These are phyloP conservation scores for Drosophila lacicola DNA, from an alignment of 2,888 invertebrate species.

Conservation along the genomic window DNA sequence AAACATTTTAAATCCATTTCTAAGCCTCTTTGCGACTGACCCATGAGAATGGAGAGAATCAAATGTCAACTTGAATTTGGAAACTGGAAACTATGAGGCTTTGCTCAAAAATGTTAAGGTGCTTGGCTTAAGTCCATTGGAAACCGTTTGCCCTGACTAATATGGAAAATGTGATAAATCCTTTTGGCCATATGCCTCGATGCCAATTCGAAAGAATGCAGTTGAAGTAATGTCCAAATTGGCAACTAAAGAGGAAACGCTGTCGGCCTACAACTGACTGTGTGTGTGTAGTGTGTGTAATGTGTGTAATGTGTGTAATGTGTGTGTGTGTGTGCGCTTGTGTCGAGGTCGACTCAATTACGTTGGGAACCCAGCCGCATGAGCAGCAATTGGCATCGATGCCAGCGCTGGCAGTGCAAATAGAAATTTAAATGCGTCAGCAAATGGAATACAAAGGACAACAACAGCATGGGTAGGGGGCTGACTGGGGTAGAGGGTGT, in stretches of 20 bases:
- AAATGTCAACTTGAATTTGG: too few relatives aligned
- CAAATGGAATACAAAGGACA: constrained; percentile 60
- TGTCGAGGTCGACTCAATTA: constrained; percentile 52
- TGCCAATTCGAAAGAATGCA: constrained; percentile 14
- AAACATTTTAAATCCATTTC: too few relatives aligned
- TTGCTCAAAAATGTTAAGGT: background rate
- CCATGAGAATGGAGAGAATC: too few relatives aligned
- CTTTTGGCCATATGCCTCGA: constrained; percentile 6
- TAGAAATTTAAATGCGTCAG: constrained; percentile 77
- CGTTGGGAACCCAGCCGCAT: constrained; percentile 36
- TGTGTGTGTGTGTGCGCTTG: constrained; percentile 15
- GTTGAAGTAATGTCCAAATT: constrained; percentile 36
- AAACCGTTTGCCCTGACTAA: background rate
- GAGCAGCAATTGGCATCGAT: constrained; percentile 57
- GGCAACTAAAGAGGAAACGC: constrained; percentile 20
- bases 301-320: constrained; percentile 1
- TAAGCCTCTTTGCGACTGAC: too few relatives aligned
- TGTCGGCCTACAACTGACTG: constrained; percentile 1
- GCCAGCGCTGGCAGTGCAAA: constrained; percentile 49
- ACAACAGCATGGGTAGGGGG: background rate
- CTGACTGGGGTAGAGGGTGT: background rate
- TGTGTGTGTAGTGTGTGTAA: constrained; percentile 6
- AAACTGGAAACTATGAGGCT: too few relatives aligned
- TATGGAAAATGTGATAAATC: background rate
- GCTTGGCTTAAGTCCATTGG: background rate